Conservation (phyloP, 1,140 invertebrate genomes). For the Muscidifurax raptorellus region DNA sequence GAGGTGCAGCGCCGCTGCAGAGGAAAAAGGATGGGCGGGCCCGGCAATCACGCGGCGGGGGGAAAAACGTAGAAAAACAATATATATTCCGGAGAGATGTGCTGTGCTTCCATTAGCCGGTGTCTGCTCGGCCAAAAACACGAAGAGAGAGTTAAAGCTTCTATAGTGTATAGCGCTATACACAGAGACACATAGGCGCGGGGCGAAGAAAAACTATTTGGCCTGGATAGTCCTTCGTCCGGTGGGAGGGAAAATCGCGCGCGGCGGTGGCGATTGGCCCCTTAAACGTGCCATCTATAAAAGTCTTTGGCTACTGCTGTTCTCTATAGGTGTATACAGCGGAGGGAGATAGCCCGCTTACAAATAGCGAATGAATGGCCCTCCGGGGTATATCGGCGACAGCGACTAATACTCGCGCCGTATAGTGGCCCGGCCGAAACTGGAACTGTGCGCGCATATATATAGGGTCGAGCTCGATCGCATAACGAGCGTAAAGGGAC, state of each 20-base stretch:
- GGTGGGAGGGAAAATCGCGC: not conserved
- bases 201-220: not conserved
- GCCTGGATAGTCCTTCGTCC: not conserved
- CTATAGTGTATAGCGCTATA: not conserved
- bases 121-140: not conserved
- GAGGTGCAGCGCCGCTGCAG: not conserved
- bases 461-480: too few species aligned
- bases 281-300: slow-evolving; percentile 16
- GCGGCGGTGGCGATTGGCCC: not conserved
- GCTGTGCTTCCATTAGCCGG: not conserved
- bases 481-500: not conserved
- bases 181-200: not conserved
- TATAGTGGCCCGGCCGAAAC: not conserved
- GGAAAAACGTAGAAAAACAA: not conserved
- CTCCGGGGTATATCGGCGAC: slow-evolving; percentile 54
- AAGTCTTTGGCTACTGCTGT: not conserved
- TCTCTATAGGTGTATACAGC: not conserved
- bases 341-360: not conserved
- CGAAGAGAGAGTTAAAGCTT: not conserved
- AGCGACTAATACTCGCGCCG: not conserved
- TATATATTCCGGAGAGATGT: not conserved
- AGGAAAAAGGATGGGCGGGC: not conserved
- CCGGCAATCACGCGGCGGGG: not conserved
- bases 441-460: not conserved
- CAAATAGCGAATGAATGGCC: slow-evolving; percentile 58